A percentile compares a stretch with the other conserved stretches of the same genome.
Conservation (phyloP, 2,113 vertebrate species). For the Eubucco bourcierii region DNA sequence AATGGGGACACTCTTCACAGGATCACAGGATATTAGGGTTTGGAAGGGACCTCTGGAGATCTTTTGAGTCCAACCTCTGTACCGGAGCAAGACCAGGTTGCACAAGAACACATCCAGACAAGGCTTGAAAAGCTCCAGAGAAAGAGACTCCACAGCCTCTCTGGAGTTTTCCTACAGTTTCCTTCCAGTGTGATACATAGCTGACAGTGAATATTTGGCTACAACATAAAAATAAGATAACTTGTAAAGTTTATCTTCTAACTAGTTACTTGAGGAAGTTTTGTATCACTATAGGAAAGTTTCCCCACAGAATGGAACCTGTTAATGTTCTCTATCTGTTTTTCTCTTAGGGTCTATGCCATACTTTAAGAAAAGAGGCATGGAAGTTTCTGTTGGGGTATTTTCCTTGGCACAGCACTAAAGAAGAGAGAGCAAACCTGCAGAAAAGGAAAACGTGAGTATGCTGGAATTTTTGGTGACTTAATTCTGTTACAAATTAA, state of each 20-base stretch:
- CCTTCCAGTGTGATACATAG: not conserved
- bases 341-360: constrained; percentile 85
- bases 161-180: not conserved
- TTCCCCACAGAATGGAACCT: not conserved
- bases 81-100: no score
- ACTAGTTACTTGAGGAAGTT: not conserved
- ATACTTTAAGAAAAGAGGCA: constrained; percentile 87
- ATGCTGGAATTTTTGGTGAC: not conserved
- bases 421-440: constrained; percentile 86
- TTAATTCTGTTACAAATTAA: not conserved
- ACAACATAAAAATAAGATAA: not conserved
- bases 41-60: no score
- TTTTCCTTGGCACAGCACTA: constrained; percentile 91
- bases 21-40: no score
- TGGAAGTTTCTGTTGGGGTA: constrained; percentile 96
- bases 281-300: not conserved
- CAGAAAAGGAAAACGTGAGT: constrained; percentile 90
- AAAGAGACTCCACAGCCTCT: no score
- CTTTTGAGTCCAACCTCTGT: no score
- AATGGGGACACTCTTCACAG: not conserved
- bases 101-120: no score
- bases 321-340: not conserved
- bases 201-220: not conserved
- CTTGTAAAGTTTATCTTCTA: not conserved
- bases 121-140: no score